phyloP scores from a whole-genome alignment of 2,888 invertebrate genomes.

The Coronaproctus castanopsis region DNA sequence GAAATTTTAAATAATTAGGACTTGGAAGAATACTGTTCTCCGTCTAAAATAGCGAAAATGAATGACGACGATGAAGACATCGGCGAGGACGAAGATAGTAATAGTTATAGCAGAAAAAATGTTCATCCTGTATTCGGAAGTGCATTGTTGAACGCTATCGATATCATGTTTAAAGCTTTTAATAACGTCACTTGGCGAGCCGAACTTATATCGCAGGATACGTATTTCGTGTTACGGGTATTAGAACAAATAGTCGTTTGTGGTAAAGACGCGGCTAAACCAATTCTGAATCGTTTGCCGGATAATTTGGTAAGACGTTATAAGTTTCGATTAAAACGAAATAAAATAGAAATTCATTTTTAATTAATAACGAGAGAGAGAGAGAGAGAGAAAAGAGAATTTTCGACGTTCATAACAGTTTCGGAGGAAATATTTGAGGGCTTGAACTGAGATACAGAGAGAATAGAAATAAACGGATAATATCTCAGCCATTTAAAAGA shows the following conservation, averaged over 20 bases:
- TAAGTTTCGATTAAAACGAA: slow-evolving; percentile 1
- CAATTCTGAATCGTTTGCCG: slow-evolving; percentile 51
- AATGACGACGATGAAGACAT: slow-evolving; percentile 11
- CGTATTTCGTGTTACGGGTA: slow-evolving; percentile 62
- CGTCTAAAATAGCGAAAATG: slow-evolving; percentile 20
- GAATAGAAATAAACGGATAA: no score
- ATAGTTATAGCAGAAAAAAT: slow-evolving; percentile 6
- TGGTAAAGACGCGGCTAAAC: slow-evolving; percentile 47
- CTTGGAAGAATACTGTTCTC: slow-evolving; percentile 19
- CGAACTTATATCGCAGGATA: slow-evolving; percentile 46
- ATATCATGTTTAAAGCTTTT: slow-evolving; percentile 13
- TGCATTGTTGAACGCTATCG: slow-evolving; percentile 31
- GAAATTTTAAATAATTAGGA: no score
- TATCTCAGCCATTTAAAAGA: no score
- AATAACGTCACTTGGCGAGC: slow-evolving; percentile 26
- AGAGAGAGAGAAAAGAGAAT: no score
- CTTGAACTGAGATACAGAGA: no score
- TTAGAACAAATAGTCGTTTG: slow-evolving; percentile 52
- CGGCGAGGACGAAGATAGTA: neutral
- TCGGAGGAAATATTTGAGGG: no score
- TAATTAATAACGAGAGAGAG: no score
- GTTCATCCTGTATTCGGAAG: slow-evolving; percentile 32
- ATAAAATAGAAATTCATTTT: no score
- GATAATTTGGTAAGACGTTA: slow-evolving; percentile 34
- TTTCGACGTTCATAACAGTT: no score